Base-by-base conservation (phyloP, 1,140 invertebrate species). In the Mercenaria mercenaria region DNA sequence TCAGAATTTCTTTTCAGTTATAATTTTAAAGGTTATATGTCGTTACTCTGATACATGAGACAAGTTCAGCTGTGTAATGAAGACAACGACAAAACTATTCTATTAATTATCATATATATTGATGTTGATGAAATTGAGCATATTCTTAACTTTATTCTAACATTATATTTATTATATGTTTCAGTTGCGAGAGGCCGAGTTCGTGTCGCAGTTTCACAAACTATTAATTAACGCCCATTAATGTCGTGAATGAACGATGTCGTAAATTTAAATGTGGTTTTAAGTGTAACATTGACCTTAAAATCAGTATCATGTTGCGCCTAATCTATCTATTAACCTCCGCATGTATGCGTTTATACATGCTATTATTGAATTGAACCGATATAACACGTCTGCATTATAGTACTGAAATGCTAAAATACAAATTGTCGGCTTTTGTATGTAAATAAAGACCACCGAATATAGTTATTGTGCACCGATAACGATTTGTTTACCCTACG, bases 401-500 rank as follows among this genome's bases (percentile, higher is more conserved):
- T 6, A 43, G 80, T 43, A 34, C 10, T 32, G 43, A 82, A n/a
- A 15, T 26, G 15, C 39, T 23, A 61, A 81, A 82, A 56, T 67
- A 64, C 80, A 82, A 82, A 84, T 84, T 50, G 37, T 50, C 61
- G 43, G n/a, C 82, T 72, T 50, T 84, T 84, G 39, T 83, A 23
- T 23, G 43, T 20, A 6, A n/a, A 72, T 47, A 69, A 84, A 43
- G 61, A 39, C n/a, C 26, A 84, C 82, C n/a, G 50, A 47, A 72
- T 64, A 72, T 39, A n/a, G 20, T 59, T 72, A 74, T 84, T 84
- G 82, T 84, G 43, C 1, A 52, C 32, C 32, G 76, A 76, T 61
- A 77, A 79, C 56, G 76, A 88, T 67, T 80, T 80, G 76, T 80
- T 88, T 88, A 80, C 86, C 86, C 85, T 80, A 10, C 37, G 61